Evolutionary conservation across 2,797 vertebrate species (phyloP).

Genomic region (Callimico goeldii): DNA sequence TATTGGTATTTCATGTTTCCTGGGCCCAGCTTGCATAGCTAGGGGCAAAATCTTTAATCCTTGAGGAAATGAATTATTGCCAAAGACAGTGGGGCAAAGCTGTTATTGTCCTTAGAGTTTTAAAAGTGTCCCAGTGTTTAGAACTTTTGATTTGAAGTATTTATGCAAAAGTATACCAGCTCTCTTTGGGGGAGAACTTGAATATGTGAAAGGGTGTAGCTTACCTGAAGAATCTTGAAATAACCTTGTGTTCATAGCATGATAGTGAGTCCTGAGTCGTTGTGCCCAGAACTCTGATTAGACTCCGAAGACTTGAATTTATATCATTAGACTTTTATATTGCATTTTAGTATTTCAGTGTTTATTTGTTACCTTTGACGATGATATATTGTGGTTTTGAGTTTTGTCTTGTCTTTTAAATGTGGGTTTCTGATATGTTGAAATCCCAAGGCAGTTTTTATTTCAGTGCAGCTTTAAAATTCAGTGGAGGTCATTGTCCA

Average conservation of each 20-base stretch:
- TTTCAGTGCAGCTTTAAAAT: not conserved
- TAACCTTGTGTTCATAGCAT: not conserved
- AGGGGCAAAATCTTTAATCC: conserved; percentile 65
- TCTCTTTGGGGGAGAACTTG: not conserved
- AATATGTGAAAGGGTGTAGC: not conserved
- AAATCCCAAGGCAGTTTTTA: not conserved
- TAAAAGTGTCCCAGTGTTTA: conserved; percentile 14
- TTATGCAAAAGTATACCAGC: not conserved
- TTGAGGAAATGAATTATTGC: conserved; percentile 69
- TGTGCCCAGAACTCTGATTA: not conserved
- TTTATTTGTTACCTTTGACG: conserved; percentile 28
- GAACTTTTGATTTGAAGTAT: conserved; percentile 37
- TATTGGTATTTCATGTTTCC: conserved; percentile 60
- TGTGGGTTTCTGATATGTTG: not conserved
- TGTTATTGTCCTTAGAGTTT: conserved; percentile 56
- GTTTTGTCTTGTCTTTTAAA: not conserved
- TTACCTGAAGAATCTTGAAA: not conserved
- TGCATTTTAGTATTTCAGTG: not conserved
- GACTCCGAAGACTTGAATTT: not conserved
- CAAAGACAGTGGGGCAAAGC: conserved; percentile 62
- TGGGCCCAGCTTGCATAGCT: conserved; percentile 43
- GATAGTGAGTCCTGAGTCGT: not conserved
- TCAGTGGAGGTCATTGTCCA: not conserved
- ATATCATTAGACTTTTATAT: not conserved
- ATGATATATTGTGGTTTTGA: not conserved